Base-by-base conservation (phyloP, 2,888 invertebrate genomes). In the Machimus rusticus region DNA sequence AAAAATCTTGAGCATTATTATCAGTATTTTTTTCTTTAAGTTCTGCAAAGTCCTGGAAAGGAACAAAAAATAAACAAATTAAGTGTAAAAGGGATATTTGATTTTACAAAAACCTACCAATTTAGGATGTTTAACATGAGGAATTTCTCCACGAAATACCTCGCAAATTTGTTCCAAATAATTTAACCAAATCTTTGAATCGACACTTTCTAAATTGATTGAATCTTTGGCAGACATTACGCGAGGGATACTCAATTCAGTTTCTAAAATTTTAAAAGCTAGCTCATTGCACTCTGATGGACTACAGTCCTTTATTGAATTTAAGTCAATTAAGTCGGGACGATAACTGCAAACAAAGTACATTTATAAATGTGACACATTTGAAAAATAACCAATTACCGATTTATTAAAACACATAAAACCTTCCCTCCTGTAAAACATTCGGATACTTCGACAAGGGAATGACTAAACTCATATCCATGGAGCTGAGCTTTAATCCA, bases 121-220 rank as follows among this genome's bases (percentile, higher is more conserved):
- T 93, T 95, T 96, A 5, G 95, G 95, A 92, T 96, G 95, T 91
- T 95, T 96, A 88, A 96, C 94, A 90, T 96, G 95, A 6, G 98
- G 98, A 90, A 98, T 97, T 93, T 98, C 98, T 77, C 98, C 97
- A 90, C 97, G 96, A 94, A 99, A 98, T 86, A 96, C 95, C 92
- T 97, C 96, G 93, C 98, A 98, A 89, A 99, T 96, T 92, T 98
- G 96, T 81, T 96, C 95, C 88, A 99, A 93, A 92, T 98, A 99
- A 86, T 96, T 95, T 23, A 98, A 95, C 93, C 93, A 93, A n/a
- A 91, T 89, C 87, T 92, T 92, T 5, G 92, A 91, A 87, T 93
- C 93, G 5, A 92, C 89, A 51, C 90, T 90, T 16, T 90, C 91
- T 9, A 93, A 88, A 43, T 91, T 91, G 43, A 92, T 74, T 0